A percentile compares a stretch with the other conserved stretches of the same genome.
phyloP scores from a whole-genome alignment of 2,888 invertebrate species.

The Scaptomyza cyrtandrae region DNA sequence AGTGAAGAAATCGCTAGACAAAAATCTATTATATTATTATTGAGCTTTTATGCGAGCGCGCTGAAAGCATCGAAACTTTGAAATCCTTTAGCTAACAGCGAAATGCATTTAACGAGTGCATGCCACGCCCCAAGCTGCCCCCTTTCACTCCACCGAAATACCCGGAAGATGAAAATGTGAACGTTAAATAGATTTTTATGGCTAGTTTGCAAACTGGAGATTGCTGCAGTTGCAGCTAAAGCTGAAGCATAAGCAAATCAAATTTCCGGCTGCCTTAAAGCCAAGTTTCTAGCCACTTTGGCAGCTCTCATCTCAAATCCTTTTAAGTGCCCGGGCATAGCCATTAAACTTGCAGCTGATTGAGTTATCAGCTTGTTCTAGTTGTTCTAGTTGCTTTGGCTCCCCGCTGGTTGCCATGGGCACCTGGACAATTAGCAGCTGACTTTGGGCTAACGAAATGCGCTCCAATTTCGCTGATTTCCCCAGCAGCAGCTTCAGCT shows the following conservation, averaged over 20 bases:
- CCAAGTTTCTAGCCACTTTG: slow-evolving; percentile 49
- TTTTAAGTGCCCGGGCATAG: slow-evolving; percentile 27
- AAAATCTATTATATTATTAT: slow-evolving; percentile 69
- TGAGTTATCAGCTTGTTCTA: slow-evolving; percentile 17
- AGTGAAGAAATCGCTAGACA: slow-evolving; percentile 47
- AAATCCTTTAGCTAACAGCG: slow-evolving; percentile 47
- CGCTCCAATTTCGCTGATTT: slow-evolving; percentile 67
- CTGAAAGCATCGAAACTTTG: slow-evolving; percentile 48
- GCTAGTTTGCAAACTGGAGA: slow-evolving; percentile 10
- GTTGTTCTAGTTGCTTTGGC: background rate
- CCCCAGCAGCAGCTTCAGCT: slow-evolving; percentile 42
- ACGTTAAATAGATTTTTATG: slow-evolving; percentile 53
- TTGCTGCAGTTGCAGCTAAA: slow-evolving; percentile 10
- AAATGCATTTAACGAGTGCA: slow-evolving; percentile 57
- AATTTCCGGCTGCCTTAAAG: slow-evolving; percentile 67
- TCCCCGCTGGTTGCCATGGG: slow-evolving; percentile 35
- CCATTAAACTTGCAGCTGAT: slow-evolving; percentile 46
- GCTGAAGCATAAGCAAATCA: slow-evolving; percentile 54
- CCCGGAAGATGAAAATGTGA: slow-evolving; percentile 39
- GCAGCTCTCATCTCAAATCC: slow-evolving; percentile 34
- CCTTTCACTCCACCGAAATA: background rate
- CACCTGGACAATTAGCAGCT: slow-evolving; percentile 59
- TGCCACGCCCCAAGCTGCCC: slow-evolving; percentile 2
- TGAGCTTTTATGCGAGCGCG: slow-evolving; percentile 61
- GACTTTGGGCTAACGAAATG: slow-evolving; percentile 35